Conservation (phyloP, 2,888 invertebrate species). For the Lamproptera curius region DNA sequence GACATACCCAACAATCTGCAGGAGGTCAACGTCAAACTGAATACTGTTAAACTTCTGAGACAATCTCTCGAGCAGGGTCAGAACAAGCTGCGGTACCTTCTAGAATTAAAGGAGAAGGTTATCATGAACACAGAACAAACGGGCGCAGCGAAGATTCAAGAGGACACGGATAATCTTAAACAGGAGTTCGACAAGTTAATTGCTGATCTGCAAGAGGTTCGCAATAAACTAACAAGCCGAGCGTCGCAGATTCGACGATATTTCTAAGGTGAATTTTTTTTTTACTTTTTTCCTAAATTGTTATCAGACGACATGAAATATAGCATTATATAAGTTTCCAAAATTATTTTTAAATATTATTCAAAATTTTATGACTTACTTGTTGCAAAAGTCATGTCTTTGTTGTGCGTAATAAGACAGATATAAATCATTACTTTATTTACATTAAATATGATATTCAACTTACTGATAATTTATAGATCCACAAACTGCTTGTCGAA, state of each 20-base stretch:
- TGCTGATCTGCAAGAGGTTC: slow-evolving; percentile 87
- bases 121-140: slow-evolving; percentile 94
- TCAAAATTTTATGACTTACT: too few species aligned
- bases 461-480: slow-evolving; percentile 40
- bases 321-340: too few species aligned
- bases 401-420: too few species aligned
- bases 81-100: slow-evolving; percentile 80
- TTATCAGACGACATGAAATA: too few species aligned
- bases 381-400: too few species aligned
- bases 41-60: slow-evolving; percentile 91
- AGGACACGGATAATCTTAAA: slow-evolving; percentile 93
- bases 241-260: slow-evolving; percentile 90
- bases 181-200: slow-evolving; percentile 94
- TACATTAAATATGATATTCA: background rate
- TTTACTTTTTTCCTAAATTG: too few species aligned
- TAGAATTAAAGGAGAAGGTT: slow-evolving; percentile 95
- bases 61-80: slow-evolving; percentile 96
- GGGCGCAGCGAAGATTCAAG: slow-evolving; percentile 93
- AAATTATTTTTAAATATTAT: too few species aligned
- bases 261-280: slow-evolving; percentile 81
- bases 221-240: slow-evolving; percentile 85
- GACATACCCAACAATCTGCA: slow-evolving; percentile 88
- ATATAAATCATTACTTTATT: too few species aligned
- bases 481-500: slow-evolving; percentile 87
- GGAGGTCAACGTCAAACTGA: slow-evolving; percentile 92